Conservation (phyloP, 2,113 vertebrate genomes). For the Actenoides lindsayi region DNA sequence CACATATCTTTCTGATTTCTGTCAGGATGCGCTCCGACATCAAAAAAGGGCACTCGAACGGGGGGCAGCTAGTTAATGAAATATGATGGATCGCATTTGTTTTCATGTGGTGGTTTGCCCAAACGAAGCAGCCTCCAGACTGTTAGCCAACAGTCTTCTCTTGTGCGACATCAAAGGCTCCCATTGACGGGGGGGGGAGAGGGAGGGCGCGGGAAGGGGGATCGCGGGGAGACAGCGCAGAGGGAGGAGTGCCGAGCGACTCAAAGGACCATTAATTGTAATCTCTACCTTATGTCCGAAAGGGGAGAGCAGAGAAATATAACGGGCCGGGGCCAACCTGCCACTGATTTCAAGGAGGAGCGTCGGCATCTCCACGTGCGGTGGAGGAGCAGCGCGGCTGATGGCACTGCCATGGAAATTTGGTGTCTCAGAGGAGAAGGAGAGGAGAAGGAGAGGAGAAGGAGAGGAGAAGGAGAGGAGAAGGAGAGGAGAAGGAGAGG, state of each 20-base stretch:
- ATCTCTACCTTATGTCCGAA: slow-evolving; percentile 77
- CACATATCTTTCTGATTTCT: slow-evolving; percentile 79
- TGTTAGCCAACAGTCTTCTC: slow-evolving; percentile 81
- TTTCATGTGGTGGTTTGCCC: slow-evolving; percentile 80
- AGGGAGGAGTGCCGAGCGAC: slow-evolving; percentile 66
- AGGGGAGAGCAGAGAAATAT: slow-evolving; percentile 18
- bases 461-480: too few relatives aligned
- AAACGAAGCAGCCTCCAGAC: slow-evolving; percentile 79
- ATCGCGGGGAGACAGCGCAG: slow-evolving; percentile 59
- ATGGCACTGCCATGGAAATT: fast-evolving
- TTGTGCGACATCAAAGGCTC: slow-evolving; percentile 82
- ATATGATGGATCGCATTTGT: slow-evolving; percentile 79
- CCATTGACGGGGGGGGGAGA: slow-evolving; percentile 55
- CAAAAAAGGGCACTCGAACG: slow-evolving; percentile 75
- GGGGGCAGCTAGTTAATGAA: slow-evolving; percentile 79
- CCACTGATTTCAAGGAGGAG: background rate
- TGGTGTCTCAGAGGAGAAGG: background rate
- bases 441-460: background rate
- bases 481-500: background rate
- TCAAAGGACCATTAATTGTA: slow-evolving; percentile 73
- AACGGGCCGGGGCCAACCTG: background rate
- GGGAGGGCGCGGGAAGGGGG: slow-evolving; percentile 67
- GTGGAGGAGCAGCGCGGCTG: fast-evolving
- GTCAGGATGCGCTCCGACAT: slow-evolving; percentile 79
- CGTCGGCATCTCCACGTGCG: background rate